Conservation (phyloP, 2,113 vertebrate genomes). For the Tautogolabrus adspersus region DNA sequence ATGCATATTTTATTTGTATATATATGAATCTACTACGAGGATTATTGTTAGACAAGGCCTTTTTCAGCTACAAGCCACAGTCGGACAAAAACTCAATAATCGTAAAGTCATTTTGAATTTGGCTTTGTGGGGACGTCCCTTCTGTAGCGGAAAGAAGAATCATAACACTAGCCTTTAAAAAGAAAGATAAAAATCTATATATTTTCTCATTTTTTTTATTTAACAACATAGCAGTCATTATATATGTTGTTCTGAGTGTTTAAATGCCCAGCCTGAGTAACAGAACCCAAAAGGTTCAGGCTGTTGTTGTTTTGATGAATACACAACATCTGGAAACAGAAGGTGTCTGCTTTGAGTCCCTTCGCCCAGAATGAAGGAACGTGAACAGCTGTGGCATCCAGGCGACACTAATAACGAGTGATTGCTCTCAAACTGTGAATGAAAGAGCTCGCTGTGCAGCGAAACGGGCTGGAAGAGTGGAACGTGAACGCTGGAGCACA, state of each 20-base stretch:
- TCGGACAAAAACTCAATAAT: constrained; percentile 40
- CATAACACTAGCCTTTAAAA: constrained; percentile 64
- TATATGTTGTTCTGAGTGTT: constrained; percentile 53
- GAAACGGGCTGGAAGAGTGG: constrained; percentile 43
- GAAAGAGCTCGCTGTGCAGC: constrained; percentile 42
- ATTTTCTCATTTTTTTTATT: constrained; percentile 74
- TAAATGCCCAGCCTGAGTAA: constrained; percentile 44
- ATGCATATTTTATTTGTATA: constrained; percentile 76
- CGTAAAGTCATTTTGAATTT: constrained; percentile 32
- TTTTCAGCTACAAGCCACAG: constrained; percentile 67
- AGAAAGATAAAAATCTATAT: constrained; percentile 60
- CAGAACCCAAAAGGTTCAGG: constrained; percentile 33
- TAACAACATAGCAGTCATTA: constrained; percentile 60
- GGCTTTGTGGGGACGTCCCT: constrained; percentile 40
- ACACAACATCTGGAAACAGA: constrained; percentile 30
- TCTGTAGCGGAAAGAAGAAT: constrained; percentile 51
- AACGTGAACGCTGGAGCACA: constrained; percentile 51
- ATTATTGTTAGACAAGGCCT: constrained; percentile 64
- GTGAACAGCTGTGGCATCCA: constrained; percentile 25
- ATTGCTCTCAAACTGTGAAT: constrained; percentile 77
- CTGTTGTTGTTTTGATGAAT: constrained; percentile 17
- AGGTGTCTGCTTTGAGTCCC: constrained; percentile 28
- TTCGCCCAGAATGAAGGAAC: constrained; percentile 58
- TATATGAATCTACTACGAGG: constrained; percentile 68
- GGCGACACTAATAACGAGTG: constrained; percentile 60